phyloP scores from a whole-genome alignment of 2,797 vertebrate species.

The Psittacula derbiana region DNA sequence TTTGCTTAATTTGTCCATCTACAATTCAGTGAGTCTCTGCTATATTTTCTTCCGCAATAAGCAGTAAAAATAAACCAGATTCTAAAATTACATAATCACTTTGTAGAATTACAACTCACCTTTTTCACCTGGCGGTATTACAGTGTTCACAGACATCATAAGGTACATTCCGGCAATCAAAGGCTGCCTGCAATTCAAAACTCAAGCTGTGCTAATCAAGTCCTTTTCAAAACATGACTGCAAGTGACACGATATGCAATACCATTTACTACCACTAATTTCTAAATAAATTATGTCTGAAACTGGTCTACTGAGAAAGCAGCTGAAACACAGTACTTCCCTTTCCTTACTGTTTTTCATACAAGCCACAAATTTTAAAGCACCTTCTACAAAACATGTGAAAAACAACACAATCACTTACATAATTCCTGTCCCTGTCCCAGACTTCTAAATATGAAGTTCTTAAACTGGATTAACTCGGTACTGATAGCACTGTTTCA shows the following conservation, averaged over 20 bases:
- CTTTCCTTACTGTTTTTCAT: not conserved
- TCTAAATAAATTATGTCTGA: not conserved
- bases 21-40: not conserved
- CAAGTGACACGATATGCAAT: not conserved
- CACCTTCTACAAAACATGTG: not conserved
- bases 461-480: not conserved
- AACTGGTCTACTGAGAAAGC: not conserved
- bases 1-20: not conserved
- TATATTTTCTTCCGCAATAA: not conserved
- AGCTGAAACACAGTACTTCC: not conserved
- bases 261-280: not conserved
- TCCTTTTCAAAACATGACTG: not conserved
- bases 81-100: not conserved
- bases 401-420: not conserved
- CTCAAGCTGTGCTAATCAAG: not conserved
- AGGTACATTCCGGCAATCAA: conserved; percentile 97
- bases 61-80: not conserved
- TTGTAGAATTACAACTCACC: conserved; percentile 73
- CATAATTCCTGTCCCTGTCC: not conserved
- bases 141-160: conserved; percentile 90
- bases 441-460: not conserved
- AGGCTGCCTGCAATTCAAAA: conserved; percentile 84
- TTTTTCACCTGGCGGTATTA: conserved; percentile 89
- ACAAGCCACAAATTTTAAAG: not conserved
- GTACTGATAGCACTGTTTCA: not conserved